phyloP scores from a whole-genome alignment of 2,888 invertebrate genomes.

The Oscheius sp. region DNA sequence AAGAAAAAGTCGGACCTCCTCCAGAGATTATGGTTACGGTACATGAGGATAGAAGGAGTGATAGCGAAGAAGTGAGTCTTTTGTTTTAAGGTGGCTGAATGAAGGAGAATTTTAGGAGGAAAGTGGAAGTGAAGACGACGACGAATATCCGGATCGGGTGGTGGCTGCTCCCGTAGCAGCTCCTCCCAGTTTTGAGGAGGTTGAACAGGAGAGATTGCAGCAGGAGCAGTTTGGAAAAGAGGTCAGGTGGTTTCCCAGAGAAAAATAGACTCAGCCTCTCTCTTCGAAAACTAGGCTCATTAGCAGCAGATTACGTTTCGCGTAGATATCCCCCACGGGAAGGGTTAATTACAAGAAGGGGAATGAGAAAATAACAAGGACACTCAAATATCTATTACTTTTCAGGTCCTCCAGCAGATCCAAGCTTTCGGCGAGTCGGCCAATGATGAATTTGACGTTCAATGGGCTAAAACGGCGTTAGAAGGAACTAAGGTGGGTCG shows the following conservation, averaged over 20 bases:
- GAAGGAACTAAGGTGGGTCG: not conserved
- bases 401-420: constrained; percentile 49
- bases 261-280: too few species aligned
- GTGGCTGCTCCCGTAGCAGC: constrained; percentile 67
- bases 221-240: constrained; percentile 62
- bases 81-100: not conserved
- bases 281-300: not conserved
- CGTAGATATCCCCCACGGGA: not conserved
- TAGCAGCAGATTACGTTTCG: too few species aligned
- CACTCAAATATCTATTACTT: not conserved
- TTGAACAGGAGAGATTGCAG: constrained; percentile 57
- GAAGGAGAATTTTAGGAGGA: constrained; percentile 35
- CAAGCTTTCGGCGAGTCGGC: constrained; percentile 69
- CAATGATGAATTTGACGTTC: constrained; percentile 69
- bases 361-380: not conserved
- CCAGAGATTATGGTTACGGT: constrained; percentile 44
- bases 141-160: constrained; percentile 67
- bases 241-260: constrained; percentile 25
- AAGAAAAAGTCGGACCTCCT: constrained; percentile 15
- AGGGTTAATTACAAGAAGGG: not conserved
- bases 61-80: constrained; percentile 47
- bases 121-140: constrained; percentile 62
- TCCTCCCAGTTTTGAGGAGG: constrained; percentile 58
- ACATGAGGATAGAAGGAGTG: constrained; percentile 42
- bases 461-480: constrained; percentile 58